phyloP scores from a whole-genome alignment of 2,113 vertebrate genomes.

The Protobothrops flavoviridis region DNA sequence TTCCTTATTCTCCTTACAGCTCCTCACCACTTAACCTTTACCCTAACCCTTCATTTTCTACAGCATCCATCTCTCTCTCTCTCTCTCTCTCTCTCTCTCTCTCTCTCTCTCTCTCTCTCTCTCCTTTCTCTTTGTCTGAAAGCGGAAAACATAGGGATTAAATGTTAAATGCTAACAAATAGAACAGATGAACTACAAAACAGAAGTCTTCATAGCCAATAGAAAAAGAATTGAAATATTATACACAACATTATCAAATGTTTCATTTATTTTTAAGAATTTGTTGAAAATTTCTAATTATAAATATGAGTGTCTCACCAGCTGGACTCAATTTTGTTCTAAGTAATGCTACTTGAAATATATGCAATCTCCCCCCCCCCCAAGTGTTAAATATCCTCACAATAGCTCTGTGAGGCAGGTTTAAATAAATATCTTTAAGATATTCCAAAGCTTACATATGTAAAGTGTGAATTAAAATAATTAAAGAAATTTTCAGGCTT shows the following conservation, averaged over 20 bases:
- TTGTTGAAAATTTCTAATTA: slow-evolving; percentile 46
- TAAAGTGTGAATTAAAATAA: slow-evolving; percentile 8
- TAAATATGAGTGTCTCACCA: not conserved
- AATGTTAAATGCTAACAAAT: slow-evolving; percentile 37
- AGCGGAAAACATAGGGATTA: slow-evolving; percentile 41
- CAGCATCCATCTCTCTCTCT: too few species aligned
- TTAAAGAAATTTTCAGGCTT: not conserved
- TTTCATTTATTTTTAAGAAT: slow-evolving; percentile 40
- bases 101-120: not conserved
- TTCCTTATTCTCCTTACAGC: not conserved
- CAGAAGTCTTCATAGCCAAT: slow-evolving; percentile 39
- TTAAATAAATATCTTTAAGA: not conserved
- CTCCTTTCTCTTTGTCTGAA: too few species aligned
- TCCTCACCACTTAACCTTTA: not conserved
- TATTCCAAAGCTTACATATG: not conserved
- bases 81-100: too few species aligned
- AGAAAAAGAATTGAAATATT: slow-evolving; percentile 34
- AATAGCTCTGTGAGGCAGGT: slow-evolving; percentile 12
- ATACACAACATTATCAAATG: slow-evolving; percentile 5
- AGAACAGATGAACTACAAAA: slow-evolving; percentile 33
- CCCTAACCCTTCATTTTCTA: too few species aligned
- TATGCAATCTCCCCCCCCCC: not conserved
- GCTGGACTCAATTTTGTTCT: not conserved
- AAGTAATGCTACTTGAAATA: not conserved
- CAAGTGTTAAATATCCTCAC: not conserved